These are phyloP conservation scores for Scolopax rusticola DNA, from an alignment of 2,797 vertebrate species.

Conservation along the genomic window DNA sequence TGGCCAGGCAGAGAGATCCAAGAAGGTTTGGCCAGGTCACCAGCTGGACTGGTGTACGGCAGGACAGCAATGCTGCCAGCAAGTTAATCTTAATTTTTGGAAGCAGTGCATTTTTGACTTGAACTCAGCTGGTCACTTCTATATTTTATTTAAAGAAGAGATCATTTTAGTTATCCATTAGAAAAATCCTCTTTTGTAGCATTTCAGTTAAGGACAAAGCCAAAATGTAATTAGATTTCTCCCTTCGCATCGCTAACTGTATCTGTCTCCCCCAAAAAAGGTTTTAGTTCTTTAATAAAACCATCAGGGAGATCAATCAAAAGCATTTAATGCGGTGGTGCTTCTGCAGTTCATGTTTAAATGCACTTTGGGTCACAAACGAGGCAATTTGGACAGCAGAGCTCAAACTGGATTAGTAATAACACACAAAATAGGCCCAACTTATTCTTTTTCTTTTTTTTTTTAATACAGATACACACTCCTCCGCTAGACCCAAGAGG, in stretches of 20 bases:
- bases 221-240: conserved; percentile 72
- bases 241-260: conserved; percentile 37
- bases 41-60: not conserved
- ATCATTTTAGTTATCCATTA: conserved; percentile 68
- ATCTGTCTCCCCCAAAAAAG: conserved; percentile 56
- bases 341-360: conserved; percentile 73
- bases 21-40: conserved; percentile 49
- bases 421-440: conserved; percentile 1
- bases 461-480: not conserved
- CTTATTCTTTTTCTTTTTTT: not conserved
- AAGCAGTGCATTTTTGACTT: conserved; percentile 50
- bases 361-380: conserved; percentile 70
- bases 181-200: conserved; percentile 61
- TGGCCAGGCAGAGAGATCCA: conserved; percentile 21
- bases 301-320: conserved; percentile 72
- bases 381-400: conserved; percentile 62
- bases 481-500: not conserved
- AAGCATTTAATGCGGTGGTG: conserved; percentile 64
- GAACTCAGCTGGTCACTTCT: conserved; percentile 42
- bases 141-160: conserved; percentile 69
- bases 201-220: conserved; percentile 63
- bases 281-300: conserved; percentile 73
- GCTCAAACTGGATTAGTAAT: conserved; percentile 53
- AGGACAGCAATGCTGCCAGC: not conserved
- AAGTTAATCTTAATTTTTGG: conserved; percentile 67